Evolutionary conservation across 2,113 vertebrate species (phyloP), one percentile per base, ranked within the genome.

Genomic region (Ibidorhyncha struthersii): DNA sequence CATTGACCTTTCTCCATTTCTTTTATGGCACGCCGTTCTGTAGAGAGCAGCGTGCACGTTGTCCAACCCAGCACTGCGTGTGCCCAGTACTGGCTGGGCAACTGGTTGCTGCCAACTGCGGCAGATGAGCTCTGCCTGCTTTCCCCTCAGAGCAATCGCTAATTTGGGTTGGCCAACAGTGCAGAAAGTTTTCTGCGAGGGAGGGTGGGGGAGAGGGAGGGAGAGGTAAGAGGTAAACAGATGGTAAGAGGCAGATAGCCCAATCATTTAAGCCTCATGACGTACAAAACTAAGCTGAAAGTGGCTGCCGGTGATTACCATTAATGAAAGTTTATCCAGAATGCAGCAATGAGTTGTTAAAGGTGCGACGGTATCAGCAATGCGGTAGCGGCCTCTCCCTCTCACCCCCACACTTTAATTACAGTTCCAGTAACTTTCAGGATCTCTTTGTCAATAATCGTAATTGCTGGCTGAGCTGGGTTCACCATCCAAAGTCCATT

Each of bases 261-360:
- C 82, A 77, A 40, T 73, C 40, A 61, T 92, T 89, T 77, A 43
- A 83, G 67, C 50, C 92, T 90, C 82, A 38, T 93, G 86, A 74
- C 2, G 6, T 92, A 62, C 53, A 94, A 86, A 93, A 70, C 67
- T 66, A 58, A 81, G 55, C 67, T 94, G 72, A 70, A 89, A 84
- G 74, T 55, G 76, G 49, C 80, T 95, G 72, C 58, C 8, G 8
- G 22, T 62, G 77, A 71, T 96, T 89, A 12, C 50, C 32, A 45
- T 86, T 86, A 86, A 30, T 67, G 77, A 81, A 94, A 84, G 61
- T 71, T 94, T 84, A 78, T 78, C 40, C 52, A 71, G 63, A 84
- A 71, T 23, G 19, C 47, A 81, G 61, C 86, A 71, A 62, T 45
- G 52, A 41, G n/a, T 34, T 89, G 43, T 78, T 47, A 82, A 52